Evolutionary conservation across 2,113 vertebrate species (phyloP).

Genomic region (Oreochromis tanganicae): DNA sequence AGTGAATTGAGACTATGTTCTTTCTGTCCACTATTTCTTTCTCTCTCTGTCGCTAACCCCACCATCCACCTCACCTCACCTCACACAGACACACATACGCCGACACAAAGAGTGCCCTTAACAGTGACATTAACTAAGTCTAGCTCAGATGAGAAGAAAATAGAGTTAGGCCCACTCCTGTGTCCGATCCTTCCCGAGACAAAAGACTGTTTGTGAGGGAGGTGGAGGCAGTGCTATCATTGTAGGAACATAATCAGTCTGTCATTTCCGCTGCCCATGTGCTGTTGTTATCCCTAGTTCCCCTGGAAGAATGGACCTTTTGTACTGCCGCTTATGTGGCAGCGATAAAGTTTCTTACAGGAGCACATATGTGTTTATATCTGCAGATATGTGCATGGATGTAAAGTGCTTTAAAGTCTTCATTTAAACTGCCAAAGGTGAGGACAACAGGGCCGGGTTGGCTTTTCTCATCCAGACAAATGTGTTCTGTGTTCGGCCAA

Average conservation of each 20-base stretch:
- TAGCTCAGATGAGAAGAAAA: conserved; percentile 36
- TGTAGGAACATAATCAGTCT: conserved; percentile 94
- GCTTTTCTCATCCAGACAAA: conserved; percentile 49
- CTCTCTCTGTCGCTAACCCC: background rate
- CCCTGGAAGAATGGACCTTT: conserved; percentile 88
- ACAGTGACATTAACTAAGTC: conserved; percentile 45
- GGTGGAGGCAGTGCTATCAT: conserved; percentile 86
- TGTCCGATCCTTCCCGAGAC: conserved; percentile 72
- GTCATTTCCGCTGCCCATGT: conserved; percentile 90
- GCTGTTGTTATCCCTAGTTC: conserved; percentile 81
- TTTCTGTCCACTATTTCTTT: background rate
- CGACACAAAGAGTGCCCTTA: conserved; percentile 17
- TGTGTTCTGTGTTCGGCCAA: conserved; percentile 34
- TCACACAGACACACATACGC: background rate
- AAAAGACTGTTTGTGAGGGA: conserved; percentile 87
- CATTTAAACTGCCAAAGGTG: conserved; percentile 73
- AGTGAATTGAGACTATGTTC: conserved; percentile 5
- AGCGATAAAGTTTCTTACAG: conserved; percentile 89
- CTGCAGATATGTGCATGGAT: conserved; percentile 83
- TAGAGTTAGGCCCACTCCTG: conserved; percentile 32
- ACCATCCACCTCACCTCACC: background rate
- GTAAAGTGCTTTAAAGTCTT: conserved; percentile 82
- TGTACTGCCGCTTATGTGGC: conserved; percentile 82
- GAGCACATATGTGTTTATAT: conserved; percentile 89
- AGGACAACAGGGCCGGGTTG: conserved; percentile 11